Evolutionary conservation across 2,888 invertebrate species (phyloP), one percentile per base, ranked within the genome.

Genomic region (Acanthosoma haemorrhoidale): DNA sequence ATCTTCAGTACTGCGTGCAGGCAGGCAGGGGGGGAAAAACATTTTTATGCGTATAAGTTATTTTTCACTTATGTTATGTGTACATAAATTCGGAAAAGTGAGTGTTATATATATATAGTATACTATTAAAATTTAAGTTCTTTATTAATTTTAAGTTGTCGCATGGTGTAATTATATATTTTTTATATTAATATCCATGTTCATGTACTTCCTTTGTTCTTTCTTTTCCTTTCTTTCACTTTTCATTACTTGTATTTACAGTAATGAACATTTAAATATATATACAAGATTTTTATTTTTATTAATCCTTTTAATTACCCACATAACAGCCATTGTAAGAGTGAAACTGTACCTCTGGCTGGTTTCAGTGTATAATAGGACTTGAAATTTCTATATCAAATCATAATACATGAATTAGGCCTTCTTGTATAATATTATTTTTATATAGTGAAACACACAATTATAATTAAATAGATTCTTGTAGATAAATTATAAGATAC

Each of bases 91-190:
- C 36, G 51, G 31, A 67, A 67, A 64, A 43, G 43, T 64, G 64
- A 57, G 67, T 57, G 67, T 67, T 43, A 34, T 67, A 67, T 67
- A 59, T 59, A 67, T 67, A 67, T 67, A 67, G 67, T 67, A 67
- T 67, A 67, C 67, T 67, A 67, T 51, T 51, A 57, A 21, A 51
- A 39, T 51, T 39, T 67, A 57, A 67, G 67, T 51, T 67, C 25
- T 38, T 67, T 39, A 25, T 51, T 67, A 51, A 31, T 67, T 67
- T 67, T 67, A 34, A 67, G 41, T 67, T 67, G 51, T 57, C 67
- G 43, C 67, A 66, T 67, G 67, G 67, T 67, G 67, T 67, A 67
- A 67, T 67, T 67, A 67, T 67, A 67, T 67, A 67, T 67, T 57
- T 67, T 67, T 67, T 67, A 57, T 67, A 67, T 67, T 57, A 67